phyloP scores from a whole-genome alignment of 1,140 invertebrate genomes.

The Gonioctena quinquepunctata region DNA sequence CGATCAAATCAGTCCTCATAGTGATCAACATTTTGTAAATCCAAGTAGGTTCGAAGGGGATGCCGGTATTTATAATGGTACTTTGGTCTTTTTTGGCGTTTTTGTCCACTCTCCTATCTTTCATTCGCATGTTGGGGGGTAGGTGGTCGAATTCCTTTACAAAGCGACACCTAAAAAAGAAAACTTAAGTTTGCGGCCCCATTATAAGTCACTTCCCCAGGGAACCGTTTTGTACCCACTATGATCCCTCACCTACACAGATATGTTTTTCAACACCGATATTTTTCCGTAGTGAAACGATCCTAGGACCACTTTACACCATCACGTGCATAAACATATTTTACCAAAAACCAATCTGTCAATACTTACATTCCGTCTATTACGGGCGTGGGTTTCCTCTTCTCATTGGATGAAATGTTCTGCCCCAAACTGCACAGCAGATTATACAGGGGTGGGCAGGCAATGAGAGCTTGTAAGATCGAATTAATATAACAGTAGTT shows the following conservation, averaged over 20 bases:
- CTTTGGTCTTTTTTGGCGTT: constrained; percentile 57
- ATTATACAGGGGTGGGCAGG: constrained; percentile 93
- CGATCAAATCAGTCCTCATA: constrained; percentile 71
- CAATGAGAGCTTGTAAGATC: constrained; percentile 85
- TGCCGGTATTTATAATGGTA: constrained; percentile 60
- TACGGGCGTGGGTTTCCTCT: constrained; percentile 76
- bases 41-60: constrained; percentile 80
- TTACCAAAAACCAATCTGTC: not conserved
- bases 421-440: constrained; percentile 74
- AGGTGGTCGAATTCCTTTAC: constrained; percentile 71
- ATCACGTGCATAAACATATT: not conserved
- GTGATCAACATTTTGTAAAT: constrained; percentile 83
- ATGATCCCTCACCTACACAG: no score
- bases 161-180: constrained; percentile 66
- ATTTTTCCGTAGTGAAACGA: no score
- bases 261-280: no score
- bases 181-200: no score
- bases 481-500: constrained; percentile 98
- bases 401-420: constrained; percentile 58
- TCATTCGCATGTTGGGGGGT: constrained; percentile 59
- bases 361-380: constrained; percentile 85
- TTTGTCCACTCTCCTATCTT: constrained; percentile 48
- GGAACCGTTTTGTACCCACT: no score
- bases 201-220: not conserved
- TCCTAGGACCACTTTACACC: not conserved